These are phyloP conservation scores for Cotesia chilonis DNA, from an alignment of 1,140 invertebrate species.

Conservation along the genomic window DNA sequence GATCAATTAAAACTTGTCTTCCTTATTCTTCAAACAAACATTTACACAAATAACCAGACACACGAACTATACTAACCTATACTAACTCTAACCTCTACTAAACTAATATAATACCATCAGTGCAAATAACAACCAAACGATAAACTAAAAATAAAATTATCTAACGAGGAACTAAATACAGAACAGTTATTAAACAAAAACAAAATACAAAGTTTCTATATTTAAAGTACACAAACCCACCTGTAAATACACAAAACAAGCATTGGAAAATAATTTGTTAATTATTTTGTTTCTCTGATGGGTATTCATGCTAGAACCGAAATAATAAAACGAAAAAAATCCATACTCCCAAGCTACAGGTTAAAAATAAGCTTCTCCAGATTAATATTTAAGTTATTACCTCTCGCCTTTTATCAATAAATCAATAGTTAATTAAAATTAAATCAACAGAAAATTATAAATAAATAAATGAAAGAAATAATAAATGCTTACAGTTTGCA, in stretches of 20 bases:
- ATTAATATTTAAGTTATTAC: too few relatives aligned
- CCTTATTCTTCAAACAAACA: too few relatives aligned
- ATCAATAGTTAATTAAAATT: background rate
- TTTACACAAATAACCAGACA: too few relatives aligned
- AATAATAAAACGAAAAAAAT: background rate
- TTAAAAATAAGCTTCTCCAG: too few relatives aligned
- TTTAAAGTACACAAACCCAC: slow-evolving; percentile 8
- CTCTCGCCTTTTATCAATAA: background rate
- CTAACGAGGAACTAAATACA: too few relatives aligned
- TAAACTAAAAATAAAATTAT: too few relatives aligned
- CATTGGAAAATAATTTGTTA: slow-evolving; percentile 16
- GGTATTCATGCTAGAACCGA: slow-evolving; percentile 21
- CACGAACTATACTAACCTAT: too few relatives aligned
- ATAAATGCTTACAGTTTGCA: slow-evolving; percentile 70
- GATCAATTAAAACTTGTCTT: too few relatives aligned
- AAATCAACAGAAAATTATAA: slow-evolving; percentile 33
- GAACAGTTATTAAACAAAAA: background rate
- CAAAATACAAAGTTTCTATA: slow-evolving; percentile 3
- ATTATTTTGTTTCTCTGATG: slow-evolving; percentile 3
- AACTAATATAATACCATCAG: too few relatives aligned
- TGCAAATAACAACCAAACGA: too few relatives aligned
- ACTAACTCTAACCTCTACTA: too few relatives aligned
- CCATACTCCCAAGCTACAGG: background rate
- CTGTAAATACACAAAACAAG: slow-evolving; percentile 24
- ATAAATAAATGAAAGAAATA: slow-evolving; percentile 59